These are phyloP conservation scores for Campoplex nolae DNA, from an alignment of 2,888 invertebrate genomes.

Conservation along the genomic window DNA sequence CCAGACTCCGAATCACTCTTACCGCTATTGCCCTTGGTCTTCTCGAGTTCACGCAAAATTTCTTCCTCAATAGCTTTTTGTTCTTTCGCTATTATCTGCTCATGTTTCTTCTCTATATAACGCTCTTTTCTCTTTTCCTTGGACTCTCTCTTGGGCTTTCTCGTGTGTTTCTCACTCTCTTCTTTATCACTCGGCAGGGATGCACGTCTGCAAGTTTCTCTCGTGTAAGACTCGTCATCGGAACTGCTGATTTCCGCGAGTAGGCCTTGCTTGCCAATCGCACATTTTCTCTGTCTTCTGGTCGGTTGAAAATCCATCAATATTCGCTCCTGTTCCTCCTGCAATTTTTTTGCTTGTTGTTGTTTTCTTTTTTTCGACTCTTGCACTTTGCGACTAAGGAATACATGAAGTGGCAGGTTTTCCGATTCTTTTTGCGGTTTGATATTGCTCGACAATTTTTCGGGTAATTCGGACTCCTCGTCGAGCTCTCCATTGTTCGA, in stretches of 20 bases:
- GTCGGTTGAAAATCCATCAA: conserved; percentile 80
- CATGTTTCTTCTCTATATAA: conserved; percentile 82
- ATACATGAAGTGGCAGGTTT: conserved; percentile 82
- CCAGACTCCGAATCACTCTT: conserved; percentile 56
- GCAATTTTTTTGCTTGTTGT: conserved; percentile 78
- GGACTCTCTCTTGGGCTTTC: conserved; percentile 80
- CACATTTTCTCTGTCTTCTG: conserved; percentile 89
- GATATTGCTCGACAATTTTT: conserved; percentile 81
- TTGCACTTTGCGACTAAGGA: conserved; percentile 81
- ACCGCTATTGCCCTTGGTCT: conserved; percentile 74
- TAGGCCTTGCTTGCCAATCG: conserved; percentile 92
- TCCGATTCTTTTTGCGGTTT: conserved; percentile 80
- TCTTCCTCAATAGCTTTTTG: conserved; percentile 83
- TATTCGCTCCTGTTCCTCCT: conserved; percentile 72
- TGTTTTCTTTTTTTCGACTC: conserved; percentile 82
- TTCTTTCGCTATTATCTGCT: conserved; percentile 83
- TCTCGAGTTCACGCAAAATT: conserved; percentile 81
- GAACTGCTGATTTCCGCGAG: conserved; percentile 88
- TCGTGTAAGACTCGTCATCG: conserved; percentile 78
- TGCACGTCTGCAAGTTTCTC: conserved; percentile 68
- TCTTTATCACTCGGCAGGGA: conserved; percentile 66
- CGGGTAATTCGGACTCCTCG: conserved; percentile 81
- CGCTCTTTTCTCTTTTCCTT: conserved; percentile 82
- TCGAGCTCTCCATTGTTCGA: conserved; percentile 70
- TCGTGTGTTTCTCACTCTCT: conserved; percentile 75